Base-by-base conservation (phyloP, 2,888 invertebrate genomes). In the Dryobotodes eremita region DNA sequence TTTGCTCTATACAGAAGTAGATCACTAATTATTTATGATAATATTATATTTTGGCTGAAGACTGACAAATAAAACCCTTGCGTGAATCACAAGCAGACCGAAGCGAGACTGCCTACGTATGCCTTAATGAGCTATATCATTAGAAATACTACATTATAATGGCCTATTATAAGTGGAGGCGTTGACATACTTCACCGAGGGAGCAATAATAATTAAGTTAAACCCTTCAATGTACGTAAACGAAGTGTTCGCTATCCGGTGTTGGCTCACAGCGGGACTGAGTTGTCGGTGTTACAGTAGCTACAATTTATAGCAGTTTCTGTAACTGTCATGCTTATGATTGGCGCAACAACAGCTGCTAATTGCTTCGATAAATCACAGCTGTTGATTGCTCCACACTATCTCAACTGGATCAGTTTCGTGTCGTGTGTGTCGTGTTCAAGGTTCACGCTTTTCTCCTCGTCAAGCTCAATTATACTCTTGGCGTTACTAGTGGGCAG, bases 191-290 rank as follows among this genome's bases (percentile, higher is more conserved):
- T 70, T 65, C 46, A 70, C 23, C 11, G 64, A 64, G 59, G 69
- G 59, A 77, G 62, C 36, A 73, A 36, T 36, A 36, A 36, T 36
- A 36, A 61, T 77, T 75, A 82, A 42, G 31, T 71, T 57, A 66
- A 73, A 71, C 75, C 76, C 77, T 76, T 70, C 62, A 74, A 75
- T 80, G 83, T 65, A 77, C 75, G 82, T 75, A 71, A 86, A 64
- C 55, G 23, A 31, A 77, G 42, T 85, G 62, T 64, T 75, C 42
- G 82, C 36, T 20, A 81, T 86, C 80, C 86, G 79, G 78, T 76
- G 82, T 86, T 84, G 82, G 71, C 53, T 76, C 84, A 86, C 75
- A 80, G 79, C 86, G 80, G 79, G 79, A 55, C 65, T 53, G 61
- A 13, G 66, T 59, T 76, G 77, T 69, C 88, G 82, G 79, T 69